Percentiles rank a stretch among this genome's conserved stretches.
These are phyloP conservation scores for Ptychobarbus kaznakovi DNA, from an alignment of 2,797 vertebrate genomes.

Conservation along the genomic window DNA sequence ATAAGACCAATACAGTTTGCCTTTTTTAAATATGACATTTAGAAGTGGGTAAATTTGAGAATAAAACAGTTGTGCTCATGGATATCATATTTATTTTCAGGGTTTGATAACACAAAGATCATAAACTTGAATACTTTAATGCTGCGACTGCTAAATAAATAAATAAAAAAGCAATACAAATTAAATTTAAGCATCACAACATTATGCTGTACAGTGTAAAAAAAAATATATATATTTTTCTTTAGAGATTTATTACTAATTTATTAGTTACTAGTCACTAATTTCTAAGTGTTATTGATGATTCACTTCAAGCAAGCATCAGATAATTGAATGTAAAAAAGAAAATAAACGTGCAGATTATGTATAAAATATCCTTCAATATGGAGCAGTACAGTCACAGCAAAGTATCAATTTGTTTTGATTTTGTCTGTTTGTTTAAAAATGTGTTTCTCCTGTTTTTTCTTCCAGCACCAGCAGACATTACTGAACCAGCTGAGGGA, in stretches of 20 bases:
- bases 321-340: background rate
- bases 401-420: background rate
- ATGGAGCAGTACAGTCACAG: background rate
- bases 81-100: background rate
- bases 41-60: background rate
- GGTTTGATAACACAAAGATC: background rate
- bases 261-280: background rate
- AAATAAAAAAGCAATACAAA: background rate
- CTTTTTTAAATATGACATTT: background rate
- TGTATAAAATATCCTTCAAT: background rate
- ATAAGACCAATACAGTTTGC: background rate
- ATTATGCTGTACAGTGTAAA: background rate
- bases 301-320: background rate
- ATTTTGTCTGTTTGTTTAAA: background rate
- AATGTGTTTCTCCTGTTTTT: background rate
- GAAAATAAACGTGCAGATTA: background rate
- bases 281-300: background rate
- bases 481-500: constrained; percentile 97
- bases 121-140: background rate
- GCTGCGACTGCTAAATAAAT: background rate
- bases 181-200: background rate
- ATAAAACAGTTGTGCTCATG: background rate
- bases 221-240: background rate
- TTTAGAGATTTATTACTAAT: background rate
- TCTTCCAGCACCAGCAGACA: constrained; percentile 92